Evolutionary conservation across 2,113 vertebrate species (phyloP), one percentile per base, ranked within the genome.

Genomic region (Pterophyllum scalare): DNA sequence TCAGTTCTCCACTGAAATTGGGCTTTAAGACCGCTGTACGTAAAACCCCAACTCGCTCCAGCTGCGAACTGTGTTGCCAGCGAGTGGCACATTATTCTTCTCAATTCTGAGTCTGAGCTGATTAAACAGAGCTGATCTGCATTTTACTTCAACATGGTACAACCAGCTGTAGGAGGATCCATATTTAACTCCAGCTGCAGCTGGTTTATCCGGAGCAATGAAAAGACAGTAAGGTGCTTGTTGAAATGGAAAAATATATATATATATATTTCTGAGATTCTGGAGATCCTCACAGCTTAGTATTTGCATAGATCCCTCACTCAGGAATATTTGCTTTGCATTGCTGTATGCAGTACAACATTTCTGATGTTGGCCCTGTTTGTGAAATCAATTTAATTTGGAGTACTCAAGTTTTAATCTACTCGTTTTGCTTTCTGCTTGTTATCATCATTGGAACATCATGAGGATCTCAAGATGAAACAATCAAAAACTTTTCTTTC

Each of bases 1-100:
- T 87, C 75, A 82, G 46, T 82, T 80, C 49, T 57, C 56, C 28
- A 8, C 65, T 82, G 56, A 85, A 90, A 89, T 83, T 89, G 87
- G 81, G 78, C 82, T 77, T 88, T 88, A 78, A 80, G 80, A 77
- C 40, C 49, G 35, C 64, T 54, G 72, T 85, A 70, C 60, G 61
- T 83, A 35, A 84, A 88, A 43, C 77, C 40, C 85, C n/a, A 60
- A 83, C 7, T 10, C 22, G 38, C 0, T 31, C 7, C 17, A 72
- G 79, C 31, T 52, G 78, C 52, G 75, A 78, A 52, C 19, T 76
- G 31, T 79, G 52, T 62, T 88, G 75, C 58, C 77, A 78, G 61
- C 56, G 38, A 59, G 57, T 56, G 26, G 56, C 33, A 52, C 20
- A 9, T 85, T 72, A 62, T 60, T 77, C 58, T 62, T 75, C 76